These are phyloP conservation scores for Pithys albifrons DNA, from an alignment of 2,113 vertebrate species.

Conservation along the genomic window DNA sequence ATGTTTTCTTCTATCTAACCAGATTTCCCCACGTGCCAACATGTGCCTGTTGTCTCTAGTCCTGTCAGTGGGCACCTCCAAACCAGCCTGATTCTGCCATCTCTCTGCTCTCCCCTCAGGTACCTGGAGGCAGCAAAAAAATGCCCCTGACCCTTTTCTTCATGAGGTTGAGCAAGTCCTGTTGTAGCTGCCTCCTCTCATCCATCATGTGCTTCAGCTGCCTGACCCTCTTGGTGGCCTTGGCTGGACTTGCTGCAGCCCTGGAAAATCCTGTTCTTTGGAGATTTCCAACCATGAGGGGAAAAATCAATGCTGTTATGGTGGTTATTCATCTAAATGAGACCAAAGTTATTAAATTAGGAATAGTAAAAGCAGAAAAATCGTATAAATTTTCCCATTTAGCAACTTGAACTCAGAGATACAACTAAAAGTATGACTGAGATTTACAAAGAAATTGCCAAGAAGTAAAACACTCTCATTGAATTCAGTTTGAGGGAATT, in stretches of 20 bases:
- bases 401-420: background rate
- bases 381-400: background rate
- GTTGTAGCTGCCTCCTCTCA: background rate
- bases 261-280: background rate
- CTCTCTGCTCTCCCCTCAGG: background rate
- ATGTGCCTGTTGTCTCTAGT: rapidly evolving
- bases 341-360: background rate
- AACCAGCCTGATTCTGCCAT: background rate
- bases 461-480: background rate
- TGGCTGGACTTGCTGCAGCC: background rate
- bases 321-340: background rate
- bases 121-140: background rate
- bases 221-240: background rate
- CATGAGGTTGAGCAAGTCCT: background rate
- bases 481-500: background rate
- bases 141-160: background rate
- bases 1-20: background rate
- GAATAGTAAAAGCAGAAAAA: background rate
- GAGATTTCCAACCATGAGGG: background rate
- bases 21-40: background rate
- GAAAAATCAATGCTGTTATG: background rate
- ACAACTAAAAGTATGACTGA: background rate
- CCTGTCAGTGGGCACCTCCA: background rate
- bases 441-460: background rate
- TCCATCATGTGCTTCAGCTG: background rate